A percentile compares a stretch with the other conserved stretches of the same genome.
Evolutionary conservation across 2,888 invertebrate genomes (phyloP).

Genomic region (Coremacera marginata): DNA sequence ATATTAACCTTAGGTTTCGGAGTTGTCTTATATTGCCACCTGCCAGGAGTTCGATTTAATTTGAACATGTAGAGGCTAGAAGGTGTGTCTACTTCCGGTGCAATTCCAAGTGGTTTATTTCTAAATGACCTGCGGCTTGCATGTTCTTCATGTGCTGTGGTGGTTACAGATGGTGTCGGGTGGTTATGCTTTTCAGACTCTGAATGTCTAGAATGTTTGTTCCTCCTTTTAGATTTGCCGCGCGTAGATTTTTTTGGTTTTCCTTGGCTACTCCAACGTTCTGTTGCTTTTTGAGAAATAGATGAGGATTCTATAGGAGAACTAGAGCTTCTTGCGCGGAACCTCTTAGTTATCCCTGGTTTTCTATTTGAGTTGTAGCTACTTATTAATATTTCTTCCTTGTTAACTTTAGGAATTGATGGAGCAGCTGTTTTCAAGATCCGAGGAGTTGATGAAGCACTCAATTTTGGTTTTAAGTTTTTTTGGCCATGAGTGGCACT

Average conservation of each 20-base stretch:
- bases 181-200: background rate
- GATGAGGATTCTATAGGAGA: background rate
- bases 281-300: conserved; percentile 20
- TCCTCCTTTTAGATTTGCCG: conserved; percentile 65
- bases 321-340: conserved; percentile 53
- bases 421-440: conserved; percentile 84
- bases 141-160: conserved; percentile 55
- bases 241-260: conserved; percentile 49
- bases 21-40: conserved; percentile 93
- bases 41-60: conserved; percentile 82
- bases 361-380: conserved; percentile 70
- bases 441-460: conserved; percentile 76
- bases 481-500: conserved; percentile 81
- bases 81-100: conserved; percentile 72
- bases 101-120: conserved; percentile 73
- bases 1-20: conserved; percentile 88
- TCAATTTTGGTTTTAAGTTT: conserved; percentile 73
- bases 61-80: conserved; percentile 84
- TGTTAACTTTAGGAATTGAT: conserved; percentile 27
- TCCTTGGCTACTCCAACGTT: conserved; percentile 33
- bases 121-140: conserved; percentile 76
- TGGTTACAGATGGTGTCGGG: conserved; percentile 45
- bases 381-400: conserved; percentile 19
- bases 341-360: conserved; percentile 53
- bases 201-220: conserved; percentile 66